A percentile compares a stretch with the other conserved stretches of the same genome.
Conservation (phyloP, 2,797 vertebrate genomes). For the Aratinga solstitialis region DNA sequence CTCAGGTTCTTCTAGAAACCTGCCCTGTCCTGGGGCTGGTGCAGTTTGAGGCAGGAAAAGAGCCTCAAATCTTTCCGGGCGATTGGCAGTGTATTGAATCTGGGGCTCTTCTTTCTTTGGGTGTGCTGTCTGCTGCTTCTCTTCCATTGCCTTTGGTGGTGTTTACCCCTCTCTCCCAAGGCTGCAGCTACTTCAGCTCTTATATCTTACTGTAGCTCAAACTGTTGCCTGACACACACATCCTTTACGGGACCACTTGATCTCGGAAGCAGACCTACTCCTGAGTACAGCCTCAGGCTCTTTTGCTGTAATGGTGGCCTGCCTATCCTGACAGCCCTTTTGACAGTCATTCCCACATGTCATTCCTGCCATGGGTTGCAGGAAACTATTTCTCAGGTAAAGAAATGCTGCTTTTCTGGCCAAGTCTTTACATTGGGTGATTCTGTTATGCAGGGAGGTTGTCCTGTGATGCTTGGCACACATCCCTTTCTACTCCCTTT, state of each 20-base stretch:
- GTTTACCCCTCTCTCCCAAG: background rate
- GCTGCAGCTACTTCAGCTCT: background rate
- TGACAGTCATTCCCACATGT: background rate
- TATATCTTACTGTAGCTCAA: background rate
- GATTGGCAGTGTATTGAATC: background rate
- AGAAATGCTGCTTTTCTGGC: background rate
- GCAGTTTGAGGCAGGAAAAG: background rate
- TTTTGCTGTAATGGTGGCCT: background rate
- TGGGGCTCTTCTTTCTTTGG: background rate
- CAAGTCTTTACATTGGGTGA: background rate
- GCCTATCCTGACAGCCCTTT: background rate
- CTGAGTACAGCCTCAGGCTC: background rate
- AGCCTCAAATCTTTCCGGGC: background rate
- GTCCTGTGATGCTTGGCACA: background rate
- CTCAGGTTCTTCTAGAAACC: background rate
- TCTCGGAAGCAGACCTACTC: background rate
- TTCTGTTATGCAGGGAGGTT: background rate
- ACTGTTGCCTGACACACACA: background rate
- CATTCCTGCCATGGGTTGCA: background rate
- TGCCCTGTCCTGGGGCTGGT: background rate
- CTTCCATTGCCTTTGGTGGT: background rate
- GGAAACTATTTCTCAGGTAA: background rate
- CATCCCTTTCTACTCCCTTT: background rate
- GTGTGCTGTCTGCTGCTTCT: background rate
- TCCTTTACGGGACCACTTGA: background rate